A percentile compares a stretch with the other conserved stretches of the same genome.
Evolutionary conservation across 2,113 vertebrate genomes (phyloP).

Genomic region (Colius striatus): DNA sequence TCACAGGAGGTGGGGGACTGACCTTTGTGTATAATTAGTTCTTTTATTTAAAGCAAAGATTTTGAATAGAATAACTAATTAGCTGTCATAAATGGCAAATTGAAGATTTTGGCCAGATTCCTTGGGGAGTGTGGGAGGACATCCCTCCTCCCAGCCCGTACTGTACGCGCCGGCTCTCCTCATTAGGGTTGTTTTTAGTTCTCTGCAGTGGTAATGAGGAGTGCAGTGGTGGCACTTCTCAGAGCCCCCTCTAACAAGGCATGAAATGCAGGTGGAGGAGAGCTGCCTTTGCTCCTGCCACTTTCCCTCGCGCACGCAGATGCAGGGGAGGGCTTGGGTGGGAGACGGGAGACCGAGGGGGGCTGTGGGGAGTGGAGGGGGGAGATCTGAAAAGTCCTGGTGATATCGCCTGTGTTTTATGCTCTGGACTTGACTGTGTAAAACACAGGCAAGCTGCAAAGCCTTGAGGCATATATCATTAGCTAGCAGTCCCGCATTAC

Average conservation of each 20-base stretch:
- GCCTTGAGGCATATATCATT: slow-evolving; percentile 64
- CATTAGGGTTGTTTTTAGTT: slow-evolving; percentile 89
- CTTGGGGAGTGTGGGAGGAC: slow-evolving; percentile 78
- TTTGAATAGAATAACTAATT: slow-evolving; percentile 94
- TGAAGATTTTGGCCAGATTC: slow-evolving; percentile 87
- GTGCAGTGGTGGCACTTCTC: slow-evolving; percentile 79
- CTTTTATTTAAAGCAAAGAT: slow-evolving; percentile 94
- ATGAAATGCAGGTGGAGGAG: slow-evolving; percentile 84
- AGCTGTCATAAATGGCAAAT: slow-evolving; percentile 94
- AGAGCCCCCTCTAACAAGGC: slow-evolving; percentile 85
- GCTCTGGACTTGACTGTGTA: slow-evolving; percentile 14
- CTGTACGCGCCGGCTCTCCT: slow-evolving; percentile 73
- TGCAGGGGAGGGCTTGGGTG: neutral
- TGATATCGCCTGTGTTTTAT: slow-evolving; percentile 28
- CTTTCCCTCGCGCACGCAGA: slow-evolving; percentile 77
- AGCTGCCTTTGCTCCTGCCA: slow-evolving; percentile 73
- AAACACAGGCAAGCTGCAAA: slow-evolving; percentile 54
- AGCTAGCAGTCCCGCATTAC: slow-evolving; percentile 59
- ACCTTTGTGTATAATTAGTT: slow-evolving; percentile 94
- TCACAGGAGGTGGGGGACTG: slow-evolving; percentile 83
- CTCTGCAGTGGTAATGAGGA: slow-evolving; percentile 82
- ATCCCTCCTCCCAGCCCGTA: slow-evolving; percentile 67
- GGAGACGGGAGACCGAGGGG: neutral
- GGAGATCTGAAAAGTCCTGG: neutral
- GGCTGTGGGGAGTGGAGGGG: neutral